Evolutionary conservation across 2,888 invertebrate genomes (phyloP).

Genomic region (Drosophila helvetica): DNA sequence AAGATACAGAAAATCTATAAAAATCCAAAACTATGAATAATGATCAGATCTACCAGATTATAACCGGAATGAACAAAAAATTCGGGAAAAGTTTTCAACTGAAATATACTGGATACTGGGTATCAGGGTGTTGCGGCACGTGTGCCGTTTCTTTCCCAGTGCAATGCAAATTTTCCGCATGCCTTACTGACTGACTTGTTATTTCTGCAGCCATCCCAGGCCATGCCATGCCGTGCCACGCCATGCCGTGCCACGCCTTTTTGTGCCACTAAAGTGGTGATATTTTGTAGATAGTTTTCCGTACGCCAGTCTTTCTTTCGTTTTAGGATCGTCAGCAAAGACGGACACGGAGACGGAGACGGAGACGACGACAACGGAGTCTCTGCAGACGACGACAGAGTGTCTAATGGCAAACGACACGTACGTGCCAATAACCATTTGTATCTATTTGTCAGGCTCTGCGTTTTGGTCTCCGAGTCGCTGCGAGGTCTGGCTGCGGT

Average conservation of each 20-base stretch:
- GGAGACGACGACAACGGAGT: no score
- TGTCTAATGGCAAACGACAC: slow-evolving; percentile 77
- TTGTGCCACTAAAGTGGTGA: slow-evolving; percentile 5
- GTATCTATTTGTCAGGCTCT: slow-evolving; percentile 79
- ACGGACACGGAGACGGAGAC: no score
- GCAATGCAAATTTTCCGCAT: slow-evolving; percentile 20
- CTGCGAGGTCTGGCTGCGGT: neutral
- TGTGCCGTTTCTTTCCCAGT: neutral
- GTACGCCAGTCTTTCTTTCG: neutral
- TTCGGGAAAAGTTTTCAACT: no score
- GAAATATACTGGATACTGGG: neutral
- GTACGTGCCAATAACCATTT: slow-evolving; percentile 81
- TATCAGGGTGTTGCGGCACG: neutral
- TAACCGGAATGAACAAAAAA: no score
- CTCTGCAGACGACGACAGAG: slow-evolving; percentile 47
- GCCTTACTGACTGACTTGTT: slow-evolving; percentile 9
- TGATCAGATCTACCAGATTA: no score
- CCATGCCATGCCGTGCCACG: slow-evolving; percentile 15
- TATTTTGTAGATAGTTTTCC: neutral
- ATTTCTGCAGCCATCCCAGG: neutral
- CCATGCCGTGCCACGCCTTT: slow-evolving; percentile 39
- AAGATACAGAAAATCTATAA: no score
- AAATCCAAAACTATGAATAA: no score
- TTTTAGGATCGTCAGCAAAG: neutral
- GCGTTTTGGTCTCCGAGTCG: slow-evolving; percentile 7